A percentile compares a stretch with the other conserved stretches of the same genome.
These are phyloP conservation scores for Theonella swinhoei DNA, from an alignment of 37 sponge, comb jelly and placozoan genomes.

Conservation along the genomic window DNA sequence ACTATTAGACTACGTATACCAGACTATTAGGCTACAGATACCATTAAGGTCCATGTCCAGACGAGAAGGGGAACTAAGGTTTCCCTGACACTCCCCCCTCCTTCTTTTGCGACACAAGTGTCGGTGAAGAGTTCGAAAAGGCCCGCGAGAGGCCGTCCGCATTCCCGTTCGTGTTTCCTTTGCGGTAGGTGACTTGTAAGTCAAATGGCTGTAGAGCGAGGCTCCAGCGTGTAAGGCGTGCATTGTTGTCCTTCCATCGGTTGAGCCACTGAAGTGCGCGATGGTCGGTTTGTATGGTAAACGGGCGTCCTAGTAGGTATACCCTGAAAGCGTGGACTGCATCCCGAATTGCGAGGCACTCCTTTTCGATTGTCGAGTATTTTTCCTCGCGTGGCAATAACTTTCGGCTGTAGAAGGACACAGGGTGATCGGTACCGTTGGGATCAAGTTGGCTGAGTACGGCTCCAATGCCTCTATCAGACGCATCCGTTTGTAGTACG, in stretches of 20 bases:
- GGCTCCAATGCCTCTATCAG: slow-evolving; percentile 49
- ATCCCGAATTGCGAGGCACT: slow-evolving; percentile 47
- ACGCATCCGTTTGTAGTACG: slow-evolving; percentile 59
- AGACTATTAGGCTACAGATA: too few relatives aligned
- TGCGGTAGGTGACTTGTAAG: too few relatives aligned
- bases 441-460: slow-evolving; percentile 48
- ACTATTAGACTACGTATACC: too few relatives aligned
- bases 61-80: too few relatives aligned
- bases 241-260: slow-evolving; percentile 25
- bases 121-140: too few relatives aligned
- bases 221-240: slow-evolving; percentile 49
- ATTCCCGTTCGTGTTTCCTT: too few relatives aligned
- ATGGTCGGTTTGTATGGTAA: slow-evolving; percentile 60
- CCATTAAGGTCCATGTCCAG: too few relatives aligned
- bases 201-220: too few relatives aligned
- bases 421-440: slow-evolving; percentile 33
- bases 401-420: slow-evolving; percentile 53
- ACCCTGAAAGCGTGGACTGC: slow-evolving; percentile 26
- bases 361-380: slow-evolving; percentile 58
- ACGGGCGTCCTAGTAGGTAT: slow-evolving; percentile 40
- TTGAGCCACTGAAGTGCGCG: slow-evolving; percentile 39
- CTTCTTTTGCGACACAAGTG: slow-evolving; percentile 5
- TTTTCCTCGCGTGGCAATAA: slow-evolving; percentile 33
- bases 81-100: too few relatives aligned
- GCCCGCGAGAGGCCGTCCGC: too few relatives aligned